phyloP scores from a whole-genome alignment of 2,797 vertebrate genomes.

The Zalophus californianus region DNA sequence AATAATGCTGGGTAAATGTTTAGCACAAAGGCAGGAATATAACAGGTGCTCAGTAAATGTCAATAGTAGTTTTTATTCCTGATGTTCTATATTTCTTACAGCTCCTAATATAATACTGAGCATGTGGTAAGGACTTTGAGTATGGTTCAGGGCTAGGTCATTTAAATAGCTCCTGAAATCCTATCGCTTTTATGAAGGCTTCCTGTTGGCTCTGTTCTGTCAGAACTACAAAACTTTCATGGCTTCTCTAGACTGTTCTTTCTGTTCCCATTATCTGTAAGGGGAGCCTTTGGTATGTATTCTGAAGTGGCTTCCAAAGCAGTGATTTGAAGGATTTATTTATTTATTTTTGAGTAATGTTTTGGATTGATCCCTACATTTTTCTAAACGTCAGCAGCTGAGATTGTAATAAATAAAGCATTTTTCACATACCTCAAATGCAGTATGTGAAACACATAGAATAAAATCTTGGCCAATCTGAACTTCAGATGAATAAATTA shows the following conservation, averaged over 20 bases:
- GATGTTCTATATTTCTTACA: not conserved
- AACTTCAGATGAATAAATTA: slow-evolving; percentile 54
- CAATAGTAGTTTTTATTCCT: not conserved
- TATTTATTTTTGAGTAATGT: slow-evolving; percentile 79
- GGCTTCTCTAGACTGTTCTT: slow-evolving; percentile 31
- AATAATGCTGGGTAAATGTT: not conserved
- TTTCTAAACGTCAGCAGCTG: slow-evolving; percentile 66
- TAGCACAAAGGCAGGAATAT: not conserved
- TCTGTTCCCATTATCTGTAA: slow-evolving; percentile 65
- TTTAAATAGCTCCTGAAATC: slow-evolving; percentile 43
- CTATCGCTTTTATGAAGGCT: slow-evolving; percentile 37
- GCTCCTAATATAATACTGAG: not conserved
- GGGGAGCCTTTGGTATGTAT: slow-evolving; percentile 65
- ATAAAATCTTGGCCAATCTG: slow-evolving; percentile 33
- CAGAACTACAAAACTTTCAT: slow-evolving; percentile 22
- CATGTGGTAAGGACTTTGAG: not conserved
- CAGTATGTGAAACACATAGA: slow-evolving; percentile 60
- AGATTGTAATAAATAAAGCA: slow-evolving; percentile 70
- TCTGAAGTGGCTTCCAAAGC: slow-evolving; percentile 67
- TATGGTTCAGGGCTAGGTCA: slow-evolving; percentile 27
- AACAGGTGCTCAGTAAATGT: slow-evolving; percentile 35
- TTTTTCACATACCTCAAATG: slow-evolving; percentile 65
- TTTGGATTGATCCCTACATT: slow-evolving; percentile 76
- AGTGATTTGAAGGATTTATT: slow-evolving; percentile 70
- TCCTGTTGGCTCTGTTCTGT: slow-evolving; percentile 51